phyloP scores from a whole-genome alignment of 92 coral and sea anemone species.

The Actinostola sp. region DNA sequence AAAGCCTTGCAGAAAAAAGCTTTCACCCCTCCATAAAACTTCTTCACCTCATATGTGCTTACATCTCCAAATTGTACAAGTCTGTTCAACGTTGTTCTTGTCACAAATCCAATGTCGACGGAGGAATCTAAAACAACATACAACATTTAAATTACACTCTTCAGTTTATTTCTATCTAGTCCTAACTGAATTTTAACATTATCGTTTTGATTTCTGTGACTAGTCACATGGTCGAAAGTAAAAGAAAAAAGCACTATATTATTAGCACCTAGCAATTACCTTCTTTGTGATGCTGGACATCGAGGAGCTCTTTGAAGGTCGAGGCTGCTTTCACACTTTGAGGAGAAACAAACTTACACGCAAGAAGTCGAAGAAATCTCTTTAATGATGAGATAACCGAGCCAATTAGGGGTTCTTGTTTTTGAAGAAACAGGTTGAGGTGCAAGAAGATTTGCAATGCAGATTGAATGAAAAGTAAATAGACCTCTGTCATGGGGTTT shows the following conservation, averaged over 20 bases:
- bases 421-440: slow-evolving; percentile 64
- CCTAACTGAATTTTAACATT: background rate
- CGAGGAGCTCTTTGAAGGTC: slow-evolving; percentile 45
- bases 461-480: slow-evolving; percentile 48
- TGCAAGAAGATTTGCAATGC: slow-evolving; percentile 53
- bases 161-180: background rate
- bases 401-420: slow-evolving; percentile 71
- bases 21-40: slow-evolving; percentile 52
- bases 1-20: slow-evolving; percentile 44
- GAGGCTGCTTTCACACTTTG: slow-evolving; percentile 29
- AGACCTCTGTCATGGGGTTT: slow-evolving; percentile 65
- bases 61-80: slow-evolving; percentile 55
- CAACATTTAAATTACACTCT: slow-evolving; percentile 8
- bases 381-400: slow-evolving; percentile 40
- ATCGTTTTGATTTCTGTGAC: background rate
- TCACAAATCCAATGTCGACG: slow-evolving; percentile 58
- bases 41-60: slow-evolving; percentile 44
- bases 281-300: slow-evolving; percentile 42
- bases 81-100: slow-evolving; percentile 53
- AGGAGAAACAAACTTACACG: slow-evolving; percentile 51
- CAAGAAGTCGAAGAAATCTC: slow-evolving; percentile 53
- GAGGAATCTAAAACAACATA: slow-evolving; percentile 56
- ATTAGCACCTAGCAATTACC: slow-evolving; percentile 19
- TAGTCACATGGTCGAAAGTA: too few relatives aligned
- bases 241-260: background rate